Base-by-base conservation (phyloP, 1,140 invertebrate genomes). In the Lepidurus apus region DNA sequence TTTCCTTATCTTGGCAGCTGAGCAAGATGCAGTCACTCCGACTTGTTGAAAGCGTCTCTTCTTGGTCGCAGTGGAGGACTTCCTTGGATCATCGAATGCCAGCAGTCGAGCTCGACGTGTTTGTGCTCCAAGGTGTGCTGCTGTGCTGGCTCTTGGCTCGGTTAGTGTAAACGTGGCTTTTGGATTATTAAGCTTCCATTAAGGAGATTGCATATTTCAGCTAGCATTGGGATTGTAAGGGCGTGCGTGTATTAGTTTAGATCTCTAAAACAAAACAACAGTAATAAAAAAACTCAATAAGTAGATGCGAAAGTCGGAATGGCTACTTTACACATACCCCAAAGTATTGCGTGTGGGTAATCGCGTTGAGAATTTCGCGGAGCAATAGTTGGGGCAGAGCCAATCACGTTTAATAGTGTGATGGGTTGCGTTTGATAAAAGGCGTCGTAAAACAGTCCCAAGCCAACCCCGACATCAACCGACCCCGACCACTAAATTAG, bases 361-460 rank as follows among this genome's bases (percentile, higher is more conserved):
- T 34, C 34, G 34, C 34, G 34, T 4, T 34, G 34, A 34, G 34
- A 34, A 34, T 34, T 34, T 34, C 34, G 34, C 34, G 2, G 34
- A 34, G 34, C 34, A 34, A 34, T 34, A 34, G 34, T 34, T 34
- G 34, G 34, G 34, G 34, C 34, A 34, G 34, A 47, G 45, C 45
- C 45, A 47, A 17, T 47, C 53, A n/a, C 6, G 17, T 65, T 65
- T 9, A 65, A 65, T 21, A 17, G 13, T 9, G 17, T 4, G 53
- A 65, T 65, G n/a, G 53, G 53, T 65, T 65, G n/a, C 53, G n/a
- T 65, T 65, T 65, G 53, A 65, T 65, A 65, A 65, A 65, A 21
- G 7, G 53, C 8, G 53, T 65, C 53, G 53, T 65, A 65, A 65
- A 65, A 65, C 53, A 13, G n/a, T 65, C 8, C 53, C 9, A 65